Evolutionary conservation across 1,140 invertebrate species (phyloP), one percentile per base, ranked within the genome.

Genomic region (Pseudomyrmex concolor): DNA sequence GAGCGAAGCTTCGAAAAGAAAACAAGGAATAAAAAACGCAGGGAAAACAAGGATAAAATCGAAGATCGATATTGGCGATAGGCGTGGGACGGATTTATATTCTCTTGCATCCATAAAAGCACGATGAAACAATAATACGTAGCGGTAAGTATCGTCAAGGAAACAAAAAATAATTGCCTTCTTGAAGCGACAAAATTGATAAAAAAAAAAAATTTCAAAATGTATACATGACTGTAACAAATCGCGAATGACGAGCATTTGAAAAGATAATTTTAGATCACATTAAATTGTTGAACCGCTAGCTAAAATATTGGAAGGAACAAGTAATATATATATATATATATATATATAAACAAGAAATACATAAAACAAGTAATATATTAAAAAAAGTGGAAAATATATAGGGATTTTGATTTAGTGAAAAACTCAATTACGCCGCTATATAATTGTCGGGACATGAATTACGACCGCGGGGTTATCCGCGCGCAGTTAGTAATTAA

Each of bases 401-500:
- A 34, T 34, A 5, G 34, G 34, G 34, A 5, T 34, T 34, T 34
- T 34, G 34, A 34, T 34, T 34, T 34, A 34, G 5, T 12, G 25
- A 50, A 59, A 19, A 34, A 48, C 15, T 13, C 19, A 25, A 25
- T 25, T 25, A 15, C n/a, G 34, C 5, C 54, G 51, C 19, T 25
- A 51, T 48, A 68, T 70, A 59, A 67, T 34, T 70, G 34, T 17
- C 19, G 5, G 19, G 8, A n/a, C 22, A n/a, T 50, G 10, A 80
- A 5, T 59, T 70, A 59, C 10, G 43, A 19, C 62, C 50, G 34
- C 19, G 62, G 45, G 34, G 7, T 15, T 19, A 7, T 34, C 34
- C 34, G 34, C 22, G 51, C 45, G 66, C 54, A 19, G 54, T 71
- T 59, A 34, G 66, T 71, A 60, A 80, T 80, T 80, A 80, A 80